Evolutionary conservation across 2,113 vertebrate genomes (phyloP).

Genomic region (Oryzias curvinotus): DNA sequence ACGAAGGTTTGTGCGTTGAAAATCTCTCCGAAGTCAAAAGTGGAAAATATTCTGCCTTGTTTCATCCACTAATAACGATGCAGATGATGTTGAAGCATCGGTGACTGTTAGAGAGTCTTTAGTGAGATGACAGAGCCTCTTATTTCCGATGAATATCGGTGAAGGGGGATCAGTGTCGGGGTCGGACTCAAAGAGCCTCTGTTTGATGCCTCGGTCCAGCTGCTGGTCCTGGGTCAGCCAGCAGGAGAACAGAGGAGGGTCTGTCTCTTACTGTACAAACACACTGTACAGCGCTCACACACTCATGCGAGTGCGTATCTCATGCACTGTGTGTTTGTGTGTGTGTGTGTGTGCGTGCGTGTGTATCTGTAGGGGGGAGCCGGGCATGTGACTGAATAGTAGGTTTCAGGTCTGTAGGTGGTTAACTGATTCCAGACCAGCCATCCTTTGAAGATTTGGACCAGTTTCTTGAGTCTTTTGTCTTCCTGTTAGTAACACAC

Average conservation of each 20-base stretch:
- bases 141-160: conserved; percentile 55
- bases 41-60: background rate
- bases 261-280: conserved; percentile 28
- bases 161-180: conserved; percentile 60
- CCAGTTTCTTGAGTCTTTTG: background rate
- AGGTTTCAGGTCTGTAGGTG: conserved; percentile 48
- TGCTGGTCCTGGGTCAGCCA: conserved; percentile 47
- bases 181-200: conserved; percentile 44
- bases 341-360: too few species aligned
- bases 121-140: conserved; percentile 30
- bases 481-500: background rate
- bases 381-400: conserved; percentile 65
- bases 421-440: conserved; percentile 28
- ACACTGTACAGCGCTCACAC: conserved; percentile 30
- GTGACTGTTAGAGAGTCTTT: conserved; percentile 46
- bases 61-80: too few species aligned
- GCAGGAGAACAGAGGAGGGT: conserved; percentile 53
- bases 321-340: conserved; percentile 27
- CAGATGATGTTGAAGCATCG: conserved; percentile 24
- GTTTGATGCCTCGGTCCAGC: conserved; percentile 41
- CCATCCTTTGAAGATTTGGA: background rate
- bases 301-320: conserved; percentile 18
- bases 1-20: conserved; percentile 34
- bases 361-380: conserved; percentile 25
- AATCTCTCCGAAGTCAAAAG: conserved; percentile 35